Evolutionary conservation across 1,140 invertebrate species (phyloP), one percentile per base, ranked within the genome.

Genomic region (Gonatopus flavifemur): DNA sequence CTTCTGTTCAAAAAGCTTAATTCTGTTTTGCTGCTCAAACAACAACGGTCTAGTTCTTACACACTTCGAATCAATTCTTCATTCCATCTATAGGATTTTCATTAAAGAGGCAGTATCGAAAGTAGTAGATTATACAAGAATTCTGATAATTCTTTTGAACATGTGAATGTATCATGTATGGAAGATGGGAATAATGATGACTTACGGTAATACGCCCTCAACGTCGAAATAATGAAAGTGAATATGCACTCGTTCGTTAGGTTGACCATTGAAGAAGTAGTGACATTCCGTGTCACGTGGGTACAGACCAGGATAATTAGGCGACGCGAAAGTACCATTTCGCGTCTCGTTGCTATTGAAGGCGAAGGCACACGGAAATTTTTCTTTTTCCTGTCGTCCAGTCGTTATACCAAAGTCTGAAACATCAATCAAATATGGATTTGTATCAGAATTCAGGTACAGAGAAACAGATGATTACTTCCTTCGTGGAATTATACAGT

Each of bases 301-400:
- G 78, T 97, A 97, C 21, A 86, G 85, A 6, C 95, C 95, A 0
- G 94, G 94, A 67, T 90, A 95, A 77, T 98, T 98, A 1, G 94
- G 93, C 5, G 91, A 94, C 36, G 88, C 86, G 68, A 98, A 93
- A 15, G 88, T 88, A 10, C 94, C 94, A 64, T 86, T 89, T 52
- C 80, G 80, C 6, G 84, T 82, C 57, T 86, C 85, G 47, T 84
- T 88, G 73, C 92, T 93, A 74, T 90, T 89, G 76, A 86, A 91
- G 31, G 84, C 83, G 65, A 93, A 92, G 42, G 86, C 87, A 76
- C 90, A 92, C n/a, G 90, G 87, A 62, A 86, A 86, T 38, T 85
- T 80, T 25, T 81, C 77, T n/a, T n/a, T n/a, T 47, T 88, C 72
- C 61, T 93, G 91, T 25, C 80, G 76, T 3, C 91, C 91, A 35